Percentiles rank a stretch among this genome's conserved stretches.
phyloP scores from a whole-genome alignment of 1,140 invertebrate species.

The Hypothenemus hampei region DNA sequence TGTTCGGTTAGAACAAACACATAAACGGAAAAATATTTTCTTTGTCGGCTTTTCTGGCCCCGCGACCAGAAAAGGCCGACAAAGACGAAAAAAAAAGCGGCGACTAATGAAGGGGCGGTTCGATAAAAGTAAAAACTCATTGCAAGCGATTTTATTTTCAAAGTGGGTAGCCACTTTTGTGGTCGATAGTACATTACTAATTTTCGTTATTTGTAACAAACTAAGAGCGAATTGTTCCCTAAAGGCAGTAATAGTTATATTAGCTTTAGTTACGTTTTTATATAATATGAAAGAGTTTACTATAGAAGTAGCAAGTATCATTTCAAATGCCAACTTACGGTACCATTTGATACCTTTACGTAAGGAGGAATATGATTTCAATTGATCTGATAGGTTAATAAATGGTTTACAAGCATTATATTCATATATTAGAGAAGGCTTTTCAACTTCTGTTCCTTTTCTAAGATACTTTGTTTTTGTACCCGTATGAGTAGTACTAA shows the following conservation, averaged over 20 bases:
- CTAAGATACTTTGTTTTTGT: neutral
- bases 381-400: constrained; percentile 28
- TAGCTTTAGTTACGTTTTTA: neutral
- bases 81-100: no score
- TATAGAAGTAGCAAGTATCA: constrained; percentile 36
- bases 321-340: constrained; percentile 9
- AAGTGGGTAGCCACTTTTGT: no score
- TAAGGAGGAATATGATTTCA: constrained; percentile 30
- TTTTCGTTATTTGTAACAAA: no score
- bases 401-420: constrained; percentile 44
- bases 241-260: constrained; percentile 5
- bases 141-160: no score
- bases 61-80: no score
- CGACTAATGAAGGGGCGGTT: no score
- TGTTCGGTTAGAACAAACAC: no score
- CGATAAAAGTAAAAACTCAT: no score
- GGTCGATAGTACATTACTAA: no score
- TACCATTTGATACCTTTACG: constrained; percentile 26
- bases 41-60: no score
- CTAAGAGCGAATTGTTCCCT: no score
- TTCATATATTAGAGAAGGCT: constrained; percentile 43
- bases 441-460: constrained; percentile 19
- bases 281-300: constrained; percentile 13
- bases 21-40: no score
- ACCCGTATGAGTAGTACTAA: constrained; percentile 42